These are phyloP conservation scores for Heliocidaris erythrogramma DNA, from an alignment of 35 echinoderm and acorn worm genomes.

Conservation along the genomic window DNA sequence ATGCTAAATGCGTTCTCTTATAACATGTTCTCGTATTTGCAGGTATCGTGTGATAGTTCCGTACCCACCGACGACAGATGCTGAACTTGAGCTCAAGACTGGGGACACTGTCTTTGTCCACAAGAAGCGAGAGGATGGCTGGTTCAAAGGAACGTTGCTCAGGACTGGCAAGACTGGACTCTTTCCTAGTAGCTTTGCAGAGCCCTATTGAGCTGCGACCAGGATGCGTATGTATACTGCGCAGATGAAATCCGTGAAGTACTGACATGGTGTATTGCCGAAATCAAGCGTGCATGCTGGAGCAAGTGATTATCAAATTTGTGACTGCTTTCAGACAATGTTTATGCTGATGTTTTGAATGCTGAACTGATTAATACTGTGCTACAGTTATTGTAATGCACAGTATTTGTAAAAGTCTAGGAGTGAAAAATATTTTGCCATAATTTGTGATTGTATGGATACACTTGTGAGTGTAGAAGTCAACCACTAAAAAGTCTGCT, in stretches of 20 bases:
- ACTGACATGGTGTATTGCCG: background rate
- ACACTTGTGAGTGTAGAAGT: no score
- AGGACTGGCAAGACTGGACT: constrained; percentile 83
- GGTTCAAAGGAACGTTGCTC: constrained; percentile 89
- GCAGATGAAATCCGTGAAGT: background rate
- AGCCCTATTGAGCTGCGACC: constrained; percentile 54
- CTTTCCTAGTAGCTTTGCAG: constrained; percentile 87
- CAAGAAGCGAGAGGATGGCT: constrained; percentile 92
- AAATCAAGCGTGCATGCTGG: background rate
- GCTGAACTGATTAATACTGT: background rate
- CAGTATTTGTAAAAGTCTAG: no score
- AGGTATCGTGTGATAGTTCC: constrained; percentile 87
- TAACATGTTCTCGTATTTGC: background rate
- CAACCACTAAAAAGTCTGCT: no score
- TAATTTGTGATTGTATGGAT: no score
- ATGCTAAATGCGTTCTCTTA: no score
- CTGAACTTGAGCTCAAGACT: constrained; percentile 70
- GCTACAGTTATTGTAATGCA: no score
- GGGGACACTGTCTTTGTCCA: constrained; percentile 88
- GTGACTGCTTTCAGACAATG: background rate
- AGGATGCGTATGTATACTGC: background rate
- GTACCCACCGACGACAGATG: constrained; percentile 81
- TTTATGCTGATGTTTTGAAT: background rate
- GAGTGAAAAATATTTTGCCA: no score
- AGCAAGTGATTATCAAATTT: background rate